phyloP scores from a whole-genome alignment of 2,888 invertebrate genomes.

The Clanis bilineata region DNA sequence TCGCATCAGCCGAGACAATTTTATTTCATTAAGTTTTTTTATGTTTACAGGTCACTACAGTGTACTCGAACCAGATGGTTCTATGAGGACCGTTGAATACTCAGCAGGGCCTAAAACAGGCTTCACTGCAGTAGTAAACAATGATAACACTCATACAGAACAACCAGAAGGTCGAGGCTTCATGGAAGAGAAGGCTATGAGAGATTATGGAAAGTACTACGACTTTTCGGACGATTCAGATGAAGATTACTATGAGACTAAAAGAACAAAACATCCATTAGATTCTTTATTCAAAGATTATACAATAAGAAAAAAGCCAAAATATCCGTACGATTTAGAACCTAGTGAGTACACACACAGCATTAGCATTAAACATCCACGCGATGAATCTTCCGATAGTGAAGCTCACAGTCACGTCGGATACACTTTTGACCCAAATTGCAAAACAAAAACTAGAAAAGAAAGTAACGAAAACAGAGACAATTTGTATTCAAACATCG shows the following conservation, averaged over 20 bases:
- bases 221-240: slow-evolving; percentile 62
- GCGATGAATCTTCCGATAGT: slow-evolving; percentile 51
- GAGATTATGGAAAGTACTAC: slow-evolving; percentile 64
- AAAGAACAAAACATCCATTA: slow-evolving; percentile 51
- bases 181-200: slow-evolving; percentile 58
- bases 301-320: slow-evolving; percentile 51
- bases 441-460: slow-evolving; percentile 66
- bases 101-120: slow-evolving; percentile 81
- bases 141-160: slow-evolving; percentile 53
- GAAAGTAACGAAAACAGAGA: slow-evolving; percentile 46
- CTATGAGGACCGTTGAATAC: slow-evolving; percentile 83
- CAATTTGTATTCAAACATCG: slow-evolving; percentile 49
- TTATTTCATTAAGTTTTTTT: background rate
- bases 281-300: slow-evolving; percentile 54
- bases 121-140: slow-evolving; percentile 82
- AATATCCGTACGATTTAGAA: slow-evolving; percentile 58
- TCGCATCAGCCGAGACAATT: background rate
- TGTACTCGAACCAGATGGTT: slow-evolving; percentile 85
- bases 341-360: slow-evolving; percentile 69
- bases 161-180: slow-evolving; percentile 35
- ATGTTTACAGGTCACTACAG: slow-evolving; percentile 83
- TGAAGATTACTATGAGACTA: slow-evolving; percentile 54
- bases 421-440: slow-evolving; percentile 63
- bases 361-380: slow-evolving; percentile 66
- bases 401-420: slow-evolving; percentile 65